phyloP scores from a whole-genome alignment of 2,888 invertebrate genomes.

The Nysson spinosus region DNA sequence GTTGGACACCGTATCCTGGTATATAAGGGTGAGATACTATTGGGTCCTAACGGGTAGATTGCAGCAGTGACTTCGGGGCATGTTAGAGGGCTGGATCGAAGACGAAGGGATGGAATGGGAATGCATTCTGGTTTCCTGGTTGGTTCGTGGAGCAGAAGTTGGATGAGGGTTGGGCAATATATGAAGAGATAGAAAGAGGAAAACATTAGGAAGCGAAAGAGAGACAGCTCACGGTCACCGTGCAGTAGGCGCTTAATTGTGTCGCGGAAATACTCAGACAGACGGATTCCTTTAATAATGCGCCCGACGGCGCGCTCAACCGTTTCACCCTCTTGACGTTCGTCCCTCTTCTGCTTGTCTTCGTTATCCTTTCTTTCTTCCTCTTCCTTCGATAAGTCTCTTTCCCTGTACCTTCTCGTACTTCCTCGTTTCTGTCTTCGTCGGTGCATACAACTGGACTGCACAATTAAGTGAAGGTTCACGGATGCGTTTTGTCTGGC shows the following conservation, averaged over 20 bases:
- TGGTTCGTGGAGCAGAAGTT: conserved; percentile 27
- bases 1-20: conserved; percentile 36
- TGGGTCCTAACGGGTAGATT: conserved; percentile 53
- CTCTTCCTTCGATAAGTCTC: too few species aligned
- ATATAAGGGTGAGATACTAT: conserved; percentile 33
- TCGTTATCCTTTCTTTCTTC: neutral
- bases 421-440: conserved; percentile 7
- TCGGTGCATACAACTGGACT: conserved; percentile 28
- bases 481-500: conserved; percentile 1
- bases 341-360: conserved; percentile 50
- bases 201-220: conserved; percentile 22
- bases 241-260: conserved; percentile 65
- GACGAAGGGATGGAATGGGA: conserved; percentile 47
- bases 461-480: conserved; percentile 23
- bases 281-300: conserved; percentile 73
- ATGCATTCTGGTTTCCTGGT: conserved; percentile 44
- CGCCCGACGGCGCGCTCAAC: conserved; percentile 65
- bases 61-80: conserved; percentile 52
- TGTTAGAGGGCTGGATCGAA: conserved; percentile 58
- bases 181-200: conserved; percentile 1
- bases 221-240: conserved; percentile 60
- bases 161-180: conserved; percentile 28
- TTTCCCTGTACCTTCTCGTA: conserved; percentile 11
- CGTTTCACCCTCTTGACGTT: conserved; percentile 61
- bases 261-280: conserved; percentile 73